A percentile compares a stretch with the other conserved stretches of the same genome.
Evolutionary conservation across 1,140 invertebrate genomes (phyloP).

Genomic region (Trachymyrmex septentrionalis): DNA sequence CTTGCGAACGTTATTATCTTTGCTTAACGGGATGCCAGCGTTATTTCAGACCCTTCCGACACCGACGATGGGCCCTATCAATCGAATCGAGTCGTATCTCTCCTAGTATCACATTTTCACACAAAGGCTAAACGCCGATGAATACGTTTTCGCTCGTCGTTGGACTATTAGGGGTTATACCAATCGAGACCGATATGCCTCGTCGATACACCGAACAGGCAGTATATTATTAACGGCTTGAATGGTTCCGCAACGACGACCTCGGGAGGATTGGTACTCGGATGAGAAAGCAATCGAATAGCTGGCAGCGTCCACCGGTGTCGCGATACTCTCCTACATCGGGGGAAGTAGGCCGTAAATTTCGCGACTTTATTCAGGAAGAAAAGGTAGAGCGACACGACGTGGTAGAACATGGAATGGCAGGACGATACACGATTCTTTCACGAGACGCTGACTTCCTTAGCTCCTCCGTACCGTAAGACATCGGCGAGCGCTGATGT

Average conservation of each 20-base stretch:
- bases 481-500: conserved; percentile 29
- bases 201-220: conserved; percentile 22
- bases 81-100: conserved; percentile 35
- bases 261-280: conserved; percentile 22
- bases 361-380: conserved; percentile 68
- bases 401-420: conserved; percentile 28
- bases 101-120: not conserved
- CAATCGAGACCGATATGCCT: conserved; percentile 33
- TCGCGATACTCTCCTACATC: conserved; percentile 38
- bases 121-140: conserved; percentile 53
- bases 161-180: not conserved
- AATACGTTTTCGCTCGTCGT: conserved; percentile 52
- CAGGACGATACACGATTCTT: conserved; percentile 37
- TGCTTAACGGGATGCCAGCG: conserved; percentile 19
- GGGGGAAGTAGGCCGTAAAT: conserved; percentile 71
- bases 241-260: conserved; percentile 47
- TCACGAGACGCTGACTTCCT: conserved; percentile 57
- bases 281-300: conserved; percentile 73
- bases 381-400: conserved; percentile 31
- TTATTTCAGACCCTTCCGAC: conserved; percentile 16
- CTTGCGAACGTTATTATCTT: conserved; percentile 30
- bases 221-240: conserved; percentile 68
- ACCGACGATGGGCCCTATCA: not conserved
- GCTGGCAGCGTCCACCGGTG: conserved; percentile 46
- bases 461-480: conserved; percentile 43